Conservation (phyloP, 2,797 vertebrate genomes). For the Saxicola maurus region DNA sequence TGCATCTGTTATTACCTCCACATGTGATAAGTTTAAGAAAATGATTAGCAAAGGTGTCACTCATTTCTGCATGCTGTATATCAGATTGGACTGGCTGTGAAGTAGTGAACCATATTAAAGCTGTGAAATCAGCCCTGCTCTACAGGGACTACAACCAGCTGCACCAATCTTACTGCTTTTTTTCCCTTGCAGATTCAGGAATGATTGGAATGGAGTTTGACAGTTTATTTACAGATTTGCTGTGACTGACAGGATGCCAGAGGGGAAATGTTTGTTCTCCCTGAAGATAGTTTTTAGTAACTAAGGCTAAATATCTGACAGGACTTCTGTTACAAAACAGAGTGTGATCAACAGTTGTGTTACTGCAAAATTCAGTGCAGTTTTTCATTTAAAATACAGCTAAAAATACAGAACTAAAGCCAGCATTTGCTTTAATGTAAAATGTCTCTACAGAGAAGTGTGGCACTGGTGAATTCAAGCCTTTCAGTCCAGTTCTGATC, state of each 20-base stretch:
- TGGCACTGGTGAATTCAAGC: not conserved
- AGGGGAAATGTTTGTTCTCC: constrained; percentile 67
- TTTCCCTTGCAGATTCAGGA: constrained; percentile 52
- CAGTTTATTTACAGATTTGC: constrained; percentile 68
- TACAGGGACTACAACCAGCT: constrained; percentile 46
- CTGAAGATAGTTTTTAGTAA: constrained; percentile 61
- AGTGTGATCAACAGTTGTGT: constrained; percentile 51
- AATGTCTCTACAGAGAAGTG: not conserved
- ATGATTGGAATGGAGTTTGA: constrained; percentile 66
- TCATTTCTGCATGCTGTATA: constrained; percentile 52
- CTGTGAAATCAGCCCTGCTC: constrained; percentile 62
- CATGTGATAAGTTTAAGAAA: constrained; percentile 65
- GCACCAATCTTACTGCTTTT: constrained; percentile 54
- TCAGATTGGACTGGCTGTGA: constrained; percentile 60
- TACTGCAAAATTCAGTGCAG: constrained; percentile 5
- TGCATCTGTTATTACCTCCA: constrained; percentile 52
- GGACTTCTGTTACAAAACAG: constrained; percentile 37
- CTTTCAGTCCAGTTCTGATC: not conserved
- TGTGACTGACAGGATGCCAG: constrained; percentile 64
- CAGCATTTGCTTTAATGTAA: not conserved
- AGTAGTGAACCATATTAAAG: constrained; percentile 64
- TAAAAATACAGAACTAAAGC: not conserved
- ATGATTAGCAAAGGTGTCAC: constrained; percentile 68
- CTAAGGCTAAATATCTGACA: constrained; percentile 65
- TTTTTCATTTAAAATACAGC: constrained; percentile 3